phyloP scores from a whole-genome alignment of 1,140 invertebrate genomes.

The Microplitis mediator region DNA sequence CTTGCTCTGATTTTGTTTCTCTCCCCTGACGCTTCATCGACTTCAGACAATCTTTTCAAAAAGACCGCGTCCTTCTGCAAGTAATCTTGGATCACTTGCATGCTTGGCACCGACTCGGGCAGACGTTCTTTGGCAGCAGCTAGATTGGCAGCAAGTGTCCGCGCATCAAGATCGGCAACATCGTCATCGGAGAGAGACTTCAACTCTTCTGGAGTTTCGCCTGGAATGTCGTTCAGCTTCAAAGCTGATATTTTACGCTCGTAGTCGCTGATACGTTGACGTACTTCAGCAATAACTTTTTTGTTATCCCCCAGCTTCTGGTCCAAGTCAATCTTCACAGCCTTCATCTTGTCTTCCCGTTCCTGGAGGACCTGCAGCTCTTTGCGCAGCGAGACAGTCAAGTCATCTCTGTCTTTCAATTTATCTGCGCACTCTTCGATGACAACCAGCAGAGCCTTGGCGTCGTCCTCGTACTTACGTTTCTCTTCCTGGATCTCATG shows the following conservation, averaged over 20 bases:
- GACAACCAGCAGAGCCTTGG: conserved; percentile 62
- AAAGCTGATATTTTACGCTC: conserved; percentile 66
- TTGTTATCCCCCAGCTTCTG: conserved; percentile 73
- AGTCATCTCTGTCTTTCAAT: conserved; percentile 61
- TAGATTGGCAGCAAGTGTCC: conserved; percentile 45
- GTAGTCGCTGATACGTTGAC: conserved; percentile 63
- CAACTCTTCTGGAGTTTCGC: conserved; percentile 61
- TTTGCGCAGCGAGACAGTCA: conserved; percentile 66
- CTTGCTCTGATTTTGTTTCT: conserved; percentile 78
- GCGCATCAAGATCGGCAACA: conserved; percentile 61
- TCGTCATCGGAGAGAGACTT: conserved; percentile 72
- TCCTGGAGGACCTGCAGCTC: conserved; percentile 67
- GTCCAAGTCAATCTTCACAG: conserved; percentile 76
- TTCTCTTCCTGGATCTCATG: conserved; percentile 67
- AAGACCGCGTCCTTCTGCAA: conserved; percentile 76
- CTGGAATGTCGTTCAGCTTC: conserved; percentile 74
- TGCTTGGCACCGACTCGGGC: conserved; percentile 52
- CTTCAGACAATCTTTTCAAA: conserved; percentile 75
- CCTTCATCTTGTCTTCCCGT: conserved; percentile 72
- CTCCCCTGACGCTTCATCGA: conserved; percentile 80
- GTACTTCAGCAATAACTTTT: conserved; percentile 70
- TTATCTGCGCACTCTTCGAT: conserved; percentile 60
- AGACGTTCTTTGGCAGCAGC: conserved; percentile 47
- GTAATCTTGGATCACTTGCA: conserved; percentile 66
- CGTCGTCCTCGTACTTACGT: conserved; percentile 66